Conservation (phyloP, 2,113 vertebrate species). For the Turdus rufiventris region DNA sequence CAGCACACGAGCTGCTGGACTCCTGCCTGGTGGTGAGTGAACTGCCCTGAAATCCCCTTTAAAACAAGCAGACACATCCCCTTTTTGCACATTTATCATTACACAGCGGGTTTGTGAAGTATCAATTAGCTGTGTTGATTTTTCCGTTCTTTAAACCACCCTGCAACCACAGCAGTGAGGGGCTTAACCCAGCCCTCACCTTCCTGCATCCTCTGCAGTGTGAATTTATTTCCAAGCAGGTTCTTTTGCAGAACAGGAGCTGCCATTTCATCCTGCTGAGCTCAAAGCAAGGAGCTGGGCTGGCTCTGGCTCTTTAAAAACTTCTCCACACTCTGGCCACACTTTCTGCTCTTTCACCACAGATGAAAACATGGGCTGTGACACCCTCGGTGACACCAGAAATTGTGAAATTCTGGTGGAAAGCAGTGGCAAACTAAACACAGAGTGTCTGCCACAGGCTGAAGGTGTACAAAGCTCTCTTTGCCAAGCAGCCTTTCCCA, state of each 20-base stretch:
- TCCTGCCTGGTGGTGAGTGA: not conserved
- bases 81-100: not conserved
- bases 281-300: not conserved
- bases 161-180: not conserved
- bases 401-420: not conserved
- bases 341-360: not conserved
- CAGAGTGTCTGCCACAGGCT: not conserved
- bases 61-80: not conserved
- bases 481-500: not conserved
- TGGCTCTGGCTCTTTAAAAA: not conserved
- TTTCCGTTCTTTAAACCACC: not conserved
- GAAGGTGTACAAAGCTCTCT: not conserved
- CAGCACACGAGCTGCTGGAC: not conserved
- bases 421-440: not conserved
- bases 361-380: not conserved
- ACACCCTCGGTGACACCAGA: not conserved
- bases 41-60: not conserved
- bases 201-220: not conserved
- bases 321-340: not conserved
- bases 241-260: not conserved
- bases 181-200: not conserved
- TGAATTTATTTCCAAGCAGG: not conserved
- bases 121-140: conserved; percentile 45
- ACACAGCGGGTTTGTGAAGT: not conserved
- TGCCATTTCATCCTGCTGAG: not conserved